A percentile compares a stretch with the other conserved stretches of the same genome.
Conservation (phyloP, 2,797 vertebrate genomes). For the Prionace glauca region DNA sequence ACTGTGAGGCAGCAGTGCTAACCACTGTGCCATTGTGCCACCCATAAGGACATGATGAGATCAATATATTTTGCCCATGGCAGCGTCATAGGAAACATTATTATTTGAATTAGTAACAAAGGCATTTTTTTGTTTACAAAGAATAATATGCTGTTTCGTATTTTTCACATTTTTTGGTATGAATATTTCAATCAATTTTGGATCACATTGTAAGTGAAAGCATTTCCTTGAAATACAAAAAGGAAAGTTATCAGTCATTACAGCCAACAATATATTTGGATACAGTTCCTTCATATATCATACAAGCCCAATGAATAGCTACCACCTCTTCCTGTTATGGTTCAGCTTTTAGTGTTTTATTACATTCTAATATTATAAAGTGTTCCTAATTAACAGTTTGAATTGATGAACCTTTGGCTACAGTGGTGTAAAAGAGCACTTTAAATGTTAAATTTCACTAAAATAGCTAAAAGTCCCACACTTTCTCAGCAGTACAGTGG, state of each 20-base stretch:
- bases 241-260: not conserved
- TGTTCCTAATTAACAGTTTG: not conserved
- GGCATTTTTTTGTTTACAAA: not conserved
- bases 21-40: too few species aligned
- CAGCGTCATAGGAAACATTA: not conserved
- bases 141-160: not conserved
- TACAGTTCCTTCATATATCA: not conserved
- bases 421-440: not conserved
- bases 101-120: not conserved
- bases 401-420: not conserved
- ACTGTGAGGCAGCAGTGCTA: too few species aligned
- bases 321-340: not conserved
- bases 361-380: not conserved
- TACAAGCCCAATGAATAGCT: not conserved
- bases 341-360: not conserved
- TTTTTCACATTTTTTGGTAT: not conserved
- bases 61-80: not conserved
- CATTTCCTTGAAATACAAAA: not conserved
- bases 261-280: not conserved
- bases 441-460: not conserved
- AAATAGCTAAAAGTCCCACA: not conserved
- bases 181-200: slow-evolving; percentile 8
- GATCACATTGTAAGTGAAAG: not conserved
- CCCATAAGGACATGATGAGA: not conserved
- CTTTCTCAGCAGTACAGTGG: not conserved